Percentiles rank a stretch among this genome's conserved stretches.
These are phyloP conservation scores for Lacerta bilineata DNA, from an alignment of 2,797 vertebrate genomes.

Conservation along the genomic window DNA sequence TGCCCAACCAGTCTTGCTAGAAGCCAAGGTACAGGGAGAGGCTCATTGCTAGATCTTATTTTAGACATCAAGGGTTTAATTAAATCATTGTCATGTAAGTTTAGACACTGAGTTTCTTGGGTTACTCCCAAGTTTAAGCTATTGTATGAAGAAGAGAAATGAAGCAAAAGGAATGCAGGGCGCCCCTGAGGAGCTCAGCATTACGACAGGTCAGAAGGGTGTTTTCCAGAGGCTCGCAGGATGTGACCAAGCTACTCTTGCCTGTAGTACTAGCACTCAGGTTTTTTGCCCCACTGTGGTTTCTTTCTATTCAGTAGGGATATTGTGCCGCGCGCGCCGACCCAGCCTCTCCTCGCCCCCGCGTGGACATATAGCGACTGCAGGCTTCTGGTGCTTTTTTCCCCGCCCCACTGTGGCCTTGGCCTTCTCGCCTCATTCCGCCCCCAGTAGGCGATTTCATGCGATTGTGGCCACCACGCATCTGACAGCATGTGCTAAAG, in stretches of 20 bases:
- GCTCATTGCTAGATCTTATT: not conserved
- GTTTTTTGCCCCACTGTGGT: not conserved
- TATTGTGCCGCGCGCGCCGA: no score
- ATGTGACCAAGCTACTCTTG: not conserved
- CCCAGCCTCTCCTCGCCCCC: no score
- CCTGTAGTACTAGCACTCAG: not conserved
- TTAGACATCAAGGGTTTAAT: not conserved
- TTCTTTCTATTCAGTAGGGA: not conserved
- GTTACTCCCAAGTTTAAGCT: not conserved
- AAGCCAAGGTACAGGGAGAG: slow-evolving; percentile 1
- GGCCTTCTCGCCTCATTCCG: no score
- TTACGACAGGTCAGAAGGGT: not conserved
- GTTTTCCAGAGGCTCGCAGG: not conserved
- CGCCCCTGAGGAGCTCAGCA: not conserved
- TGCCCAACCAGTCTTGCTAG: not conserved
- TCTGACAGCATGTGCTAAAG: no score
- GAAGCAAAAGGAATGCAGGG: not conserved
- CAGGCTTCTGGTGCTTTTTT: no score
- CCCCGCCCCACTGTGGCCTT: no score
- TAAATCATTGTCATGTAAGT: not conserved
- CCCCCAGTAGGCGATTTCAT: no score
- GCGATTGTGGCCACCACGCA: no score
- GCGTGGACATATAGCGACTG: no score
- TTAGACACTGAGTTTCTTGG: not conserved
- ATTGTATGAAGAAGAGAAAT: not conserved